phyloP scores from a whole-genome alignment of 1,140 invertebrate species.

The Danaus plexippus region DNA sequence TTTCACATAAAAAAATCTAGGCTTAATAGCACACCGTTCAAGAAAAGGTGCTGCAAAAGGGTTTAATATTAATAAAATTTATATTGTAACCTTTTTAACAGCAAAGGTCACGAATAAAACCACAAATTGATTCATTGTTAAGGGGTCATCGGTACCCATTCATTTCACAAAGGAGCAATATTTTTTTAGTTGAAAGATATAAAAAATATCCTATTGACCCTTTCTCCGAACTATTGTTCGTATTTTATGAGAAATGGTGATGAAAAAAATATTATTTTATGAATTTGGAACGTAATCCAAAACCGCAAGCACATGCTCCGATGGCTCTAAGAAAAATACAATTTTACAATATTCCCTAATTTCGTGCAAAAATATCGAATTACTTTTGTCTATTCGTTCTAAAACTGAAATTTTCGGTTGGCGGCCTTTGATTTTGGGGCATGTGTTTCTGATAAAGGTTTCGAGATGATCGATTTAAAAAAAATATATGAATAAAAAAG shows the following conservation, averaged over 20 bases:
- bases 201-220: constrained; percentile 48
- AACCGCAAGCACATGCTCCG: constrained; percentile 55
- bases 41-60: too few relatives aligned
- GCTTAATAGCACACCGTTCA: too few relatives aligned
- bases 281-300: constrained; percentile 47
- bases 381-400: constrained; percentile 38
- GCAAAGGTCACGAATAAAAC: constrained; percentile 31
- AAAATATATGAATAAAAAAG: neutral
- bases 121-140: constrained; percentile 29
- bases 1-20: neutral
- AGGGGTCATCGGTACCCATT: constrained; percentile 39
- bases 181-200: constrained; percentile 31
- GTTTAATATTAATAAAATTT: too few relatives aligned
- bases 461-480: constrained; percentile 12
- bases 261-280: constrained; percentile 42
- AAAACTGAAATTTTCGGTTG: constrained; percentile 39
- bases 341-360: constrained; percentile 61
- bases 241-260: constrained; percentile 38
- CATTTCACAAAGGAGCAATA: constrained; percentile 36
- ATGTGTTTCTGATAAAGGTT: constrained; percentile 54
- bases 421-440: constrained; percentile 34
- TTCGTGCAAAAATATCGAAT: constrained; percentile 63
- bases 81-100: constrained; percentile 6
- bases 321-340: constrained; percentile 58
- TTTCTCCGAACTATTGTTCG: constrained; percentile 51